Conservation (phyloP, 2,113 vertebrate species). For the Pungitius pungitius region DNA sequence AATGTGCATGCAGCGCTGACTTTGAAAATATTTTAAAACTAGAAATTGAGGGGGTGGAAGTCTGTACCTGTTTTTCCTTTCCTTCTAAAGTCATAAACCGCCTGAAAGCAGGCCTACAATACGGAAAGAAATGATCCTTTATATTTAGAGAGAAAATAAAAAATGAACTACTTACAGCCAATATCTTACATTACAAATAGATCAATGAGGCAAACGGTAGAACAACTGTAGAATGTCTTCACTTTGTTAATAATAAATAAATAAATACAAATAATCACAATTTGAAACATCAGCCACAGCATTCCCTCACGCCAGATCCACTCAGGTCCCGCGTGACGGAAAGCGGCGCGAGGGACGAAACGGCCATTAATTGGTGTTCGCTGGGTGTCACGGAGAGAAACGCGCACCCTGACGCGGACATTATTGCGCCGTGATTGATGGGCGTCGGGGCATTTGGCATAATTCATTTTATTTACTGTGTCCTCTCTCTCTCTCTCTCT, state of each 20-base stretch:
- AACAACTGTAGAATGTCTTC: background rate
- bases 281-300: constrained; percentile 27
- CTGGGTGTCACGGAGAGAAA: constrained; percentile 70
- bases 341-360: constrained; percentile 58
- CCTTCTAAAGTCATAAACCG: constrained; percentile 20
- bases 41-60: constrained; percentile 31
- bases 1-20: background rate
- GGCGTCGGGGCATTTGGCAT: constrained; percentile 75
- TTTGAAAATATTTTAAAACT: background rate
- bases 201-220: background rate
- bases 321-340: constrained; percentile 43
- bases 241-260: too few relatives aligned
- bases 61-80: constrained; percentile 30
- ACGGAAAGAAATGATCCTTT: constrained; percentile 6
- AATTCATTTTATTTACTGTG: constrained; percentile 81
- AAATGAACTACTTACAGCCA: background rate
- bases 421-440: constrained; percentile 81
- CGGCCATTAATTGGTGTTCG: constrained; percentile 77
- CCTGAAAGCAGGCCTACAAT: constrained; percentile 45
- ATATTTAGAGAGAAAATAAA: background rate
- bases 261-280: constrained; percentile 19
- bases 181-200: background rate
- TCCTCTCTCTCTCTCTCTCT: constrained; percentile 50
- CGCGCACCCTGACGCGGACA: constrained; percentile 71
- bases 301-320: constrained; percentile 35